These are phyloP conservation scores for Acromyrmex charruanus DNA, from an alignment of 1,140 invertebrate species.

Conservation along the genomic window DNA sequence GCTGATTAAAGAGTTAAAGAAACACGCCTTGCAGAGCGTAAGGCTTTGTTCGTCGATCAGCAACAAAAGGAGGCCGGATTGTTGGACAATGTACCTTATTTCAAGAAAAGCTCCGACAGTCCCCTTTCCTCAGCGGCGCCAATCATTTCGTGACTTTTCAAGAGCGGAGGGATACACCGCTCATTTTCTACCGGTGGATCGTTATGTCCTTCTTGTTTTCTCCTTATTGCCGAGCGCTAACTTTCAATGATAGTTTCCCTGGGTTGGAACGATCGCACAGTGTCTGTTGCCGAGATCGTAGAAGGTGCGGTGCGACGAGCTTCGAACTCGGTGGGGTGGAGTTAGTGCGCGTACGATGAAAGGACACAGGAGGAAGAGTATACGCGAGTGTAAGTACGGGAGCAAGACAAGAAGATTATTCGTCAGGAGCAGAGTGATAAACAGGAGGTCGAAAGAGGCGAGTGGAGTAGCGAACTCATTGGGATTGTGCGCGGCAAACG, in stretches of 20 bases:
- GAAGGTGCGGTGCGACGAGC: background rate
- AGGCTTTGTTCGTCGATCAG: constrained; percentile 48
- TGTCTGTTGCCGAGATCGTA: constrained; percentile 51
- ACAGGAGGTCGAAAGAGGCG: constrained; percentile 19
- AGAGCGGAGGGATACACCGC: constrained; percentile 17
- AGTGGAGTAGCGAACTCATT: constrained; percentile 44
- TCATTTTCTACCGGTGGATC: constrained; percentile 56
- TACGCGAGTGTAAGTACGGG: background rate
- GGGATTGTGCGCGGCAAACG: constrained; percentile 17
- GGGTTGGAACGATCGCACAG: constrained; percentile 59
- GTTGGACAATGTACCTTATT: constrained; percentile 40
- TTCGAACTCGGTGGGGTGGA: constrained; percentile 14
- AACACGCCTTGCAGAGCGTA: background rate
- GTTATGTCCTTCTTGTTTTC: constrained; percentile 61
- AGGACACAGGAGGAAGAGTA: constrained; percentile 20
- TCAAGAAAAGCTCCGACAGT: background rate
- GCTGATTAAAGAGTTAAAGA: constrained; percentile 8
- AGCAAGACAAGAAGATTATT: constrained; percentile 59
- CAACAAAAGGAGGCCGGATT: constrained; percentile 25
- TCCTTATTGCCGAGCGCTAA: constrained; percentile 60
- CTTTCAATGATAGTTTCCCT: constrained; percentile 61
- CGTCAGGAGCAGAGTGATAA: constrained; percentile 51
- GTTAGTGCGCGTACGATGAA: constrained; percentile 40
- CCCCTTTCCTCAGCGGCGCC: background rate
- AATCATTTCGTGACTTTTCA: constrained; percentile 27